Evolutionary conservation across 2,797 vertebrate species (phyloP), one percentile per base, ranked within the genome.

Genomic region (Phataginus tricuspis): DNA sequence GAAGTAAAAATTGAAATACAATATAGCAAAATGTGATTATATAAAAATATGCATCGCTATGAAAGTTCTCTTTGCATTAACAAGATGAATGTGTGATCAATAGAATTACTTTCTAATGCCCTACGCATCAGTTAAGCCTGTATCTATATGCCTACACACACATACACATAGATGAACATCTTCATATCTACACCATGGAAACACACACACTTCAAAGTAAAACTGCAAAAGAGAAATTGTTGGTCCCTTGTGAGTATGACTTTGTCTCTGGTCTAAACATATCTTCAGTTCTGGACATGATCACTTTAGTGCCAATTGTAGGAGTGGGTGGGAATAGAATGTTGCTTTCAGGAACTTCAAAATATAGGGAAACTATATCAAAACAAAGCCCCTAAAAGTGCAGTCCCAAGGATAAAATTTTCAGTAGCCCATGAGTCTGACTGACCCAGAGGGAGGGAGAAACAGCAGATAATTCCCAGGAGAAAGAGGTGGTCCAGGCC

Each of bases 61-160:
- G 34, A 68, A 97, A 88, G 29, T 29, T 87, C 19, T n/a, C 86
- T 77, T 72, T 87, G 25, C 15, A 85, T 92, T 91, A 92, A 53
- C 23, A 77, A 45, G 66, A 85, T 77, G 68, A 77, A 69, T 66
- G 9, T 66, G 51, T 77, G 42, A 57, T 68, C 37, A 78, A 9
- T n/a, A 34, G 49, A 90, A 61, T 51, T 84, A 31, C 12, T 92
- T 90, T 61, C 57, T 80, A 53, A 72, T 34, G 3, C 3, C 53
- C 9, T 63, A 78, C 13, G 55, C 27, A 78, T 8, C 51, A 49
- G 1, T 31, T 23, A 94, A 71, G 23, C 39, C 37, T 64, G 31
- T 27, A 25, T n/a, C 19, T 2, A 5, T 15, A 3, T 59, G 37
- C n/a, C 19, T 45, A 29, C 9, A 72, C 10, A 21, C 34, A 75